Evolutionary conservation across 2,888 invertebrate genomes (phyloP).

Genomic region (Andrena bucephala): DNA sequence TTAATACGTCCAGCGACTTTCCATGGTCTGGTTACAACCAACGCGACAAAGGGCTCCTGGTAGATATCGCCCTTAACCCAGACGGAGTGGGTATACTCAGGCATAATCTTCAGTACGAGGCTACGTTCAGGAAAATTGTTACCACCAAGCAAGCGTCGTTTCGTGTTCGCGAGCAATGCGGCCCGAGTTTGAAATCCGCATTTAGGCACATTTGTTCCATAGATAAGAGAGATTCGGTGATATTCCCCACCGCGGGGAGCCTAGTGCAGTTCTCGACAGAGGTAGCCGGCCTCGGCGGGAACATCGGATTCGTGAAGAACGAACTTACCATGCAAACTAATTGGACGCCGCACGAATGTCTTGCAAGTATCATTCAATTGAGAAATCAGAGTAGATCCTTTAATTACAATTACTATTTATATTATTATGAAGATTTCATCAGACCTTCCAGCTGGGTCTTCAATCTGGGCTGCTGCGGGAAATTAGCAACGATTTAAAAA

Average conservation of each 20-base stretch:
- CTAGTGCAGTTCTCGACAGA: conserved; percentile 92
- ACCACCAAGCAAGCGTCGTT: conserved; percentile 92
- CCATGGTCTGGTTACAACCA: conserved; percentile 94
- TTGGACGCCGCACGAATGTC: conserved; percentile 87
- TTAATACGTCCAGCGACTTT: conserved; percentile 91
- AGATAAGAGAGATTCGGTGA: conserved; percentile 92
- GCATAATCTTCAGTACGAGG: conserved; percentile 96
- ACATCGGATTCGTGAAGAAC: conserved; percentile 95
- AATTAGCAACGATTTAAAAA: conserved; percentile 87
- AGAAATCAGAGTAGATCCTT: conserved; percentile 1
- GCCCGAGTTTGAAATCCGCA: conserved; percentile 95
- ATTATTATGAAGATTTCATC: conserved; percentile 57
- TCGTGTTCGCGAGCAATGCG: conserved; percentile 94
- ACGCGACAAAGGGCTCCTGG: conserved; percentile 91
- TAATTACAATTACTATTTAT: conserved; percentile 7
- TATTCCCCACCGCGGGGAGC: conserved; percentile 92
- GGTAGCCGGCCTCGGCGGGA: conserved; percentile 95
- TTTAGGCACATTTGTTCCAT: conserved; percentile 92
- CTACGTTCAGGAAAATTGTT: conserved; percentile 92
- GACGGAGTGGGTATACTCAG: conserved; percentile 86
- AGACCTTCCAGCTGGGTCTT: conserved; percentile 91
- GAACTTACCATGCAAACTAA: conserved; percentile 91
- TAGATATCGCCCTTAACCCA: conserved; percentile 91
- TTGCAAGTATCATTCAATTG: conserved; percentile 85
- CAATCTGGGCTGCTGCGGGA: conserved; percentile 90